Percentiles rank a stretch among this genome's conserved stretches.
phyloP scores from a whole-genome alignment of 2,797 vertebrate species.

The Etheostoma perlongum region DNA sequence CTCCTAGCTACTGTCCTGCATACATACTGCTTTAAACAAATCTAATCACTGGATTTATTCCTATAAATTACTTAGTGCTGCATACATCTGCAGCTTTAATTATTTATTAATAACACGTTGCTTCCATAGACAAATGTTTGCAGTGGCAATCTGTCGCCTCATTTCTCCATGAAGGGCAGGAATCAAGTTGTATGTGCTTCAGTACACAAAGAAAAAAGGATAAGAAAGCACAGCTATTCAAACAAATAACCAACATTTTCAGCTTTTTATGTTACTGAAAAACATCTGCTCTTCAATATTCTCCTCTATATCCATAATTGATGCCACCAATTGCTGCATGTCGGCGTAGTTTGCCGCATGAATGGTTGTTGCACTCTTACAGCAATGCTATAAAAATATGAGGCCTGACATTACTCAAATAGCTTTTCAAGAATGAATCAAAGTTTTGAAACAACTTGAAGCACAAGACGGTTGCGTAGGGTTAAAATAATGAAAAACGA shows the following conservation, averaged over 20 bases:
- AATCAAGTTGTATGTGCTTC: background rate
- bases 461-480: background rate
- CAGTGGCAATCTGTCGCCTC: background rate
- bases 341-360: background rate
- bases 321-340: background rate
- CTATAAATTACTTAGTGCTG: background rate
- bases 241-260: background rate
- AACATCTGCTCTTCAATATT: conserved; percentile 24
- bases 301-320: conserved; percentile 13
- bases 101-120: conserved; percentile 6
- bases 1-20: background rate
- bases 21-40: background rate
- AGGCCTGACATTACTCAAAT: conserved; percentile 13
- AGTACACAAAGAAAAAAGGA: background rate
- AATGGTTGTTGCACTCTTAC: background rate
- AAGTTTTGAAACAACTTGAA: conserved; percentile 3
- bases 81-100: conserved; percentile 12
- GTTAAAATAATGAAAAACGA: conserved; percentile 17
- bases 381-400: conserved; percentile 28
- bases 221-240: background rate
- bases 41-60: background rate
- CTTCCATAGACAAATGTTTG: background rate
- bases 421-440: conserved; percentile 19
- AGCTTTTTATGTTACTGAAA: background rate
- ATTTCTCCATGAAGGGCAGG: background rate